Conservation (phyloP, 2,797 vertebrate species). For the Streptopelia turtur region DNA sequence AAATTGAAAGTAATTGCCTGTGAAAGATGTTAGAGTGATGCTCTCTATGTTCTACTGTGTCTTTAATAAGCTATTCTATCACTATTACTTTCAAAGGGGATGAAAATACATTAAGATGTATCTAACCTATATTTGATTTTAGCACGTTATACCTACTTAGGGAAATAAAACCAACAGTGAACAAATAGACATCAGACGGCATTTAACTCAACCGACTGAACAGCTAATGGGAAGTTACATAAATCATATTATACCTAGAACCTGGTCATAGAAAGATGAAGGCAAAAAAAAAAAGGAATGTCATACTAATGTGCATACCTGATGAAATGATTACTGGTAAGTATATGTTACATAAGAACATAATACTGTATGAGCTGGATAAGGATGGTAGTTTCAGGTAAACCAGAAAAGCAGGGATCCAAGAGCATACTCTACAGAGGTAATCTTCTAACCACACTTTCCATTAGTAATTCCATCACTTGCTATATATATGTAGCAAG, state of each 20-base stretch:
- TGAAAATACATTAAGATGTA: background rate
- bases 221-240: background rate
- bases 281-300: background rate
- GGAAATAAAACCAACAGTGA: slow-evolving; percentile 2
- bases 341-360: background rate
- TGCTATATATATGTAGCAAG: background rate
- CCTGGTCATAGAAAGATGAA: background rate
- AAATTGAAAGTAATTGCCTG: slow-evolving; percentile 3
- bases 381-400: background rate
- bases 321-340: background rate
- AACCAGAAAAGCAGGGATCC: background rate
- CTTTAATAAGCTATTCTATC: background rate
- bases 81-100: background rate
- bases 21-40: background rate
- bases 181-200: background rate
- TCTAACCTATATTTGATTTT: background rate
- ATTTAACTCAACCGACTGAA: background rate
- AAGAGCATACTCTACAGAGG: background rate
- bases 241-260: background rate
- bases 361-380: background rate
- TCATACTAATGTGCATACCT: background rate
- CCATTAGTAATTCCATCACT: background rate
- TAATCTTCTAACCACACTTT: background rate
- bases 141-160: background rate
- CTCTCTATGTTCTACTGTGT: background rate